These are phyloP conservation scores for Arvicanthis niloticus DNA, from an alignment of 2,113 vertebrate species.

Conservation along the genomic window DNA sequence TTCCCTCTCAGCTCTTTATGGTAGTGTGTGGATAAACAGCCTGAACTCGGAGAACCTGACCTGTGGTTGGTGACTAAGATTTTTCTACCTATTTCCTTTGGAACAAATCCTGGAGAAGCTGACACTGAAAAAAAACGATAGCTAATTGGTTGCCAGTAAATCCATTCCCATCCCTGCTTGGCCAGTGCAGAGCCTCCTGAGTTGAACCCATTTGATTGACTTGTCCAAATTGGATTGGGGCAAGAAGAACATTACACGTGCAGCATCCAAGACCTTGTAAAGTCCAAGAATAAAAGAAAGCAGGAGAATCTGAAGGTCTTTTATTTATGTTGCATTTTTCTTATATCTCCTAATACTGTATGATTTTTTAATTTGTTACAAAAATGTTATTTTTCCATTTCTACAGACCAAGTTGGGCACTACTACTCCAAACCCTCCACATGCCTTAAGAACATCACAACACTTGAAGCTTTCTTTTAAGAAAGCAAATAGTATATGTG, in stretches of 20 bases:
- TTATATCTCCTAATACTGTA: background rate
- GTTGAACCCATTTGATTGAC: slow-evolving; percentile 8
- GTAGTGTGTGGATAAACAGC: background rate
- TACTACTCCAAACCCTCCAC: background rate
- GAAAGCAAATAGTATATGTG: background rate
- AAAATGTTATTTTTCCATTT: background rate
- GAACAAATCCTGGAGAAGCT: slow-evolving; percentile 15
- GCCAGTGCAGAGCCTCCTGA: background rate
- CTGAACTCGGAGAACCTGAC: slow-evolving; percentile 8
- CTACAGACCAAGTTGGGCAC: background rate
- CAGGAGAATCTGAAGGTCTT: background rate
- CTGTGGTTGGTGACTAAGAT: slow-evolving; percentile 50
- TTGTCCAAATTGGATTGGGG: background rate
- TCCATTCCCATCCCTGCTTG: background rate
- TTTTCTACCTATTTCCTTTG: background rate
- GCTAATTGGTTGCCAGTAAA: slow-evolving; percentile 48
- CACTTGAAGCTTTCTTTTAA: background rate
- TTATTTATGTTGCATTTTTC: background rate
- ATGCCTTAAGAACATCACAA: background rate
- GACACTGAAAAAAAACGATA: background rate
- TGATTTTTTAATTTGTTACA: slow-evolving; percentile 8
- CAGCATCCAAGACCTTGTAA: background rate
- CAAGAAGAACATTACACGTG: background rate
- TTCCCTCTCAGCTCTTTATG: background rate
- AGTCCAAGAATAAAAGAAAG: slow-evolving; percentile 27